phyloP scores from a whole-genome alignment of 30 jellyfish, hydroid and myxozoan genomes.

The Chrysaora quinquecirrha region DNA sequence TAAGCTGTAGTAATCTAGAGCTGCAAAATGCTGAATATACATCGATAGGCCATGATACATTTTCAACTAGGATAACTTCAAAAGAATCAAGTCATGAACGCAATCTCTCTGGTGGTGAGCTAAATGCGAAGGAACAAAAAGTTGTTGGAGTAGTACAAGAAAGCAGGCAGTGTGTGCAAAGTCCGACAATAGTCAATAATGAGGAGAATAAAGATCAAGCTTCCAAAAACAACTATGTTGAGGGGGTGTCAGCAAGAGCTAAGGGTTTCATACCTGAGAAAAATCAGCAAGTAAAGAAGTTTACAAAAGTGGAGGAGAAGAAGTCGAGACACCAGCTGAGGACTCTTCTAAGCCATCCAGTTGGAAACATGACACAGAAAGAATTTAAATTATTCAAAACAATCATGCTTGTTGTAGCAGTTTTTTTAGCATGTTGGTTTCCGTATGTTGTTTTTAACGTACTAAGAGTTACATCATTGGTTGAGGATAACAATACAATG shows the following conservation, averaged over 20 bases:
- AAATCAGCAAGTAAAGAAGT: not conserved
- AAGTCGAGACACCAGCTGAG: not conserved
- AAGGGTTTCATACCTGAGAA: no score
- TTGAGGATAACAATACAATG: conserved; percentile 46
- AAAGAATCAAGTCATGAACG: no score
- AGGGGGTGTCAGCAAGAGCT: no score
- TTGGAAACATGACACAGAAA: not conserved
- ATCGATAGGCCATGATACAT: no score
- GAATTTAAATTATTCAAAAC: conserved; percentile 62
- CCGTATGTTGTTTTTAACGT: conserved; percentile 72
- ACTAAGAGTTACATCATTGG: conserved; percentile 28
- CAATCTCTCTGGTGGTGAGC: not conserved
- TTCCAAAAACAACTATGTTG: no score
- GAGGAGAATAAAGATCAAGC: no score
- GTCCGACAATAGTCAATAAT: no score
- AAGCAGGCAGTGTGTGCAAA: no score
- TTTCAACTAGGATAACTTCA: no score
- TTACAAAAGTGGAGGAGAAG: not conserved
- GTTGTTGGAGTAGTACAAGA: not conserved
- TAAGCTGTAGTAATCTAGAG: not conserved
- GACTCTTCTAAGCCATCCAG: not conserved
- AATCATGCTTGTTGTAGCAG: conserved; percentile 51
- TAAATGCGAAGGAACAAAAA: not conserved
- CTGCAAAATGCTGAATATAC: no score
- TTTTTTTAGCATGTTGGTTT: conserved; percentile 79